Percentiles rank a stretch among this genome's conserved stretches.
These are phyloP conservation scores for Mormyrus iriodes DNA, from an alignment of 2,113 vertebrate genomes.

Conservation along the genomic window DNA sequence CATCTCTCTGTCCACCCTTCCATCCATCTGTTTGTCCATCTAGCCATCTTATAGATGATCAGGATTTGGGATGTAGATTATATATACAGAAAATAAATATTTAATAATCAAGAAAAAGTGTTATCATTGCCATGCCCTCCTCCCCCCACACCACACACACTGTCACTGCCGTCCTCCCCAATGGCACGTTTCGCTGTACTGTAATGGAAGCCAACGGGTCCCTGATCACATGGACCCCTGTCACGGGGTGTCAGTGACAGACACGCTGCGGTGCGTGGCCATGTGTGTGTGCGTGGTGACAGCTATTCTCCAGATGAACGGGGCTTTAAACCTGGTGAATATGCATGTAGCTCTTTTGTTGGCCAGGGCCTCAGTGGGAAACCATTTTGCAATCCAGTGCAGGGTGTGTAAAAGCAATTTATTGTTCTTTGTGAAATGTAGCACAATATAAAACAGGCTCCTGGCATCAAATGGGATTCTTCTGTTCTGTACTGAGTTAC, in stretches of 20 bases:
- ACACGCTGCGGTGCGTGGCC: background rate
- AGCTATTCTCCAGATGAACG: background rate
- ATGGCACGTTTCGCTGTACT: background rate
- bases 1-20: no score
- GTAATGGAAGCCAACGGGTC: background rate
- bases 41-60: background rate
- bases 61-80: background rate
- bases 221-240: background rate
- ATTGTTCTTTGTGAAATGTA: background rate
- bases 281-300: background rate
- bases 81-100: background rate
- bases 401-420: background rate
- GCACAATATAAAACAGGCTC: background rate
- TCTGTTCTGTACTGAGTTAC: background rate
- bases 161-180: background rate
- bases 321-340: background rate
- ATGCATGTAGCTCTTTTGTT: background rate
- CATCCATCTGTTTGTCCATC: background rate
- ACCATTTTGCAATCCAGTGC: background rate
- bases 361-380: background rate
- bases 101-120: background rate
- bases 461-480: background rate
- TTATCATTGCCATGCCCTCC: background rate
- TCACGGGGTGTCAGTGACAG: background rate
- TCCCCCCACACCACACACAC: background rate